These are phyloP conservation scores for Aporrectodea caliginosa DNA, from an alignment of 1,140 invertebrate species.

Conservation along the genomic window DNA sequence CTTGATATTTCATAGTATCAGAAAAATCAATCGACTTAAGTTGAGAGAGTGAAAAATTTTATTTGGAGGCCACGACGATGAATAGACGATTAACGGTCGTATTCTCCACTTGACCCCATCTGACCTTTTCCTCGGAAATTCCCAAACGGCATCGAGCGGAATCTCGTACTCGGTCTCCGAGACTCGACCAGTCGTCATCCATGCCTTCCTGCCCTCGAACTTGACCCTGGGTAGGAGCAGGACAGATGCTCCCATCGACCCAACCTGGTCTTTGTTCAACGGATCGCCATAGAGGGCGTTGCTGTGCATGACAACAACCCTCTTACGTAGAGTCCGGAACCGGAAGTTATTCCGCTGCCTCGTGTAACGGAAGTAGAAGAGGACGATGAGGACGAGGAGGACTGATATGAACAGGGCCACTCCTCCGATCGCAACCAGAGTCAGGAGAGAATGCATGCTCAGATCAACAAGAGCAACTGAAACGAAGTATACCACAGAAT, in stretches of 20 bases:
- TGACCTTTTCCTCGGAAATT: conserved; percentile 23
- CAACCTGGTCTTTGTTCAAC: conserved; percentile 39
- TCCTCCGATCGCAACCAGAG: neutral
- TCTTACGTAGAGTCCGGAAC: neutral
- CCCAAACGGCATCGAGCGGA: conserved; percentile 22
- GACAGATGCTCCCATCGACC: neutral
- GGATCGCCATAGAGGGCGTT: conserved; percentile 62
- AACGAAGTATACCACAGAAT: too few species aligned
- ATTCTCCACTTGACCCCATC: neutral
- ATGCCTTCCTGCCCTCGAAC: neutral
- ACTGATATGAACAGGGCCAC: neutral
- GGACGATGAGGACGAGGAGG: neutral
- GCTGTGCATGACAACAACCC: conserved; percentile 15
- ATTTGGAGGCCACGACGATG: too few species aligned
- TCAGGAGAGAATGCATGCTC: neutral
- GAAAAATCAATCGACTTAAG: too few species aligned
- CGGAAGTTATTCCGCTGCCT: neutral
- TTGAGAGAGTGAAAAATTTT: too few species aligned
- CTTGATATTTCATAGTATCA: too few species aligned
- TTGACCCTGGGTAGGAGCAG: neutral
- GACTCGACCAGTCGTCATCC: neutral
- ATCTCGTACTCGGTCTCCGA: conserved; percentile 24
- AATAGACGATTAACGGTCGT: too few species aligned
- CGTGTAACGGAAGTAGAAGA: neutral
- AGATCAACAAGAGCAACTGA: too few species aligned